Percentiles rank a stretch among this genome's conserved stretches.
These are phyloP conservation scores for Periparus ater DNA, from an alignment of 2,797 vertebrate genomes.

Conservation along the genomic window DNA sequence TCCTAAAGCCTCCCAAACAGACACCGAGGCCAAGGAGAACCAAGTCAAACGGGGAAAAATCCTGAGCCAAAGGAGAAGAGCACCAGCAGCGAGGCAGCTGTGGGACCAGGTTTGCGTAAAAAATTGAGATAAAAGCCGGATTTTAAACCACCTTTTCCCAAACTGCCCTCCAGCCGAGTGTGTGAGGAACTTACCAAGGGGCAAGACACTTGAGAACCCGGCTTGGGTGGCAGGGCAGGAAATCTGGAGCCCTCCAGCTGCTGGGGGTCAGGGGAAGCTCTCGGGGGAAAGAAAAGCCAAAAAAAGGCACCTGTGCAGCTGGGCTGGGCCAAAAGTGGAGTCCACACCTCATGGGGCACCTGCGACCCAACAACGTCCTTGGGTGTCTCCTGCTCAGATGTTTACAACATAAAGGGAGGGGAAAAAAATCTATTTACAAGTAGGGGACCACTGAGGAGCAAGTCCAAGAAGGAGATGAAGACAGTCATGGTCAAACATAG, in stretches of 20 bases:
- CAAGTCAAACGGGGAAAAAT: background rate
- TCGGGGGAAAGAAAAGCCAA: no score
- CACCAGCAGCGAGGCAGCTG: accelerated
- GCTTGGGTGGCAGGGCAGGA: background rate
- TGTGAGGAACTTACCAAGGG: background rate
- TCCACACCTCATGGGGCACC: accelerated
- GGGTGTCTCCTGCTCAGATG: background rate
- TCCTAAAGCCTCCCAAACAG: background rate
- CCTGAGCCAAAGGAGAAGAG: background rate
- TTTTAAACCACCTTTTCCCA: background rate
- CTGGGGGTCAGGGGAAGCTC: background rate
- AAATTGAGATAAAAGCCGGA: accelerated
- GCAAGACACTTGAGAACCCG: no score
- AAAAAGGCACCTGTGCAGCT: background rate
- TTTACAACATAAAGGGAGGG: background rate
- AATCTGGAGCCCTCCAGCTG: accelerated
- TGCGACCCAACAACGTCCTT: background rate
- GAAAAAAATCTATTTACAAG: background rate
- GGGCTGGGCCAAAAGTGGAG: accelerated
- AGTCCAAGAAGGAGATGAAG: background rate
- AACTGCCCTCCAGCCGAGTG: accelerated
- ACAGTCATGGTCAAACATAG: conserved; percentile 80
- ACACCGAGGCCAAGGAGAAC: background rate
- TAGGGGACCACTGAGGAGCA: background rate
- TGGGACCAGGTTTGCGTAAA: accelerated